Base-by-base conservation (phyloP, 2,888 invertebrate species). In the Alitta virens region DNA sequence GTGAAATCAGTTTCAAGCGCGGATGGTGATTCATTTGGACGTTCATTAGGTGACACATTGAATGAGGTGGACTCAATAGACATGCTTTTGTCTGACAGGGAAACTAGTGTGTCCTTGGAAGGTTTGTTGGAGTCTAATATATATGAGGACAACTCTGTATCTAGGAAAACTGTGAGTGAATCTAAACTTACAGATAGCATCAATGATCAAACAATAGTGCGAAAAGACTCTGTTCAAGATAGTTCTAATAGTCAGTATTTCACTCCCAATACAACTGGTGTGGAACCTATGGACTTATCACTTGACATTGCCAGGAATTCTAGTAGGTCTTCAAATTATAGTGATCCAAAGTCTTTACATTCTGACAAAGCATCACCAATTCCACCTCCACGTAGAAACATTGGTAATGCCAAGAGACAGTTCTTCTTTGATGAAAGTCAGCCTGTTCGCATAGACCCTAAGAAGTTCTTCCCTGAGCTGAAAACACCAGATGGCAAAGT, bases 351-450 rank as follows among this genome's bases (percentile, higher is more conserved):
- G 14, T 50, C 53, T 16, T 18, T 27, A 26, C 49, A 56, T 38
- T 27, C 56, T 18, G 56, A 50, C 21, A 42, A 49, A 14, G 33
- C 55, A n/a, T 38, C 26, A 23, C 60, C 49, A 21, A 46, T 46
- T 23, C 21, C 26, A 5, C 49, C 55, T n/a, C 59, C 56, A 60
- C 16, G 50, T 55, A 23, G 43, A 40, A 33, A 27, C n/a, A 25
- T 54, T 2, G 27, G n/a, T 9, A 68, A 70, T 24, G 71, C 71
- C 23, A 71, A 71, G 46, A 51, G 69, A 21, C 42, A 57, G 26
- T 72, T 72, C 61, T 71, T 72, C 64, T 62, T 43, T 38, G 70
- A 72, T 49, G 46, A 63, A 3, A 42, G 70, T 5, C 65, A 71
- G 56, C 68, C 71, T 3, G 62, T 72, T 9, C 56, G 72, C 18